Evolutionary conservation across 1,140 invertebrate species (phyloP).

Genomic region (Scaptodrosophila lebanonensis): DNA sequence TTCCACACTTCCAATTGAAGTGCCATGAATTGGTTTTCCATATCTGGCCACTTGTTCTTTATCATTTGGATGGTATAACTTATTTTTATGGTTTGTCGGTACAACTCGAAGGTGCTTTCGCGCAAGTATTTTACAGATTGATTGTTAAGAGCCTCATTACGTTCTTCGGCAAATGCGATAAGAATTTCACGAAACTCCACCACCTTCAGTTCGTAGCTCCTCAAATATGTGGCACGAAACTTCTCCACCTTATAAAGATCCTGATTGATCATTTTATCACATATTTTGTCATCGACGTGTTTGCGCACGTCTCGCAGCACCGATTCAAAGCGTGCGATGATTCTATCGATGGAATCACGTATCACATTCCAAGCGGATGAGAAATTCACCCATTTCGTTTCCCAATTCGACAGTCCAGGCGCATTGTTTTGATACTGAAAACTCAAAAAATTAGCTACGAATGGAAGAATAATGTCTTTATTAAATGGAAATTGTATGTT

Average conservation of each 20-base stretch:
- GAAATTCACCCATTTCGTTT: conserved; percentile 18
- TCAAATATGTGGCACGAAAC: conserved; percentile 13
- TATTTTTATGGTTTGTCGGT: conserved; percentile 1
- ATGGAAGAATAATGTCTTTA: not conserved
- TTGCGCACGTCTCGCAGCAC: conserved; percentile 2
- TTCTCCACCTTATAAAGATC: conserved; percentile 3
- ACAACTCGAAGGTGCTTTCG: not conserved
- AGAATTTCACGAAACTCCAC: not conserved
- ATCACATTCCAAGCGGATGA: not conserved
- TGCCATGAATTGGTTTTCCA: conserved; percentile 22
- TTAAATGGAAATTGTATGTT: conserved; percentile 5
- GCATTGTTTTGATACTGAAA: conserved; percentile 6
- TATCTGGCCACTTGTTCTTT: not conserved
- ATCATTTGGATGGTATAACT: not conserved
- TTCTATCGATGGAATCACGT: not conserved
- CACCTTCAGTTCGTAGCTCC: not conserved
- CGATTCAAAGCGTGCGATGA: conserved; percentile 12
- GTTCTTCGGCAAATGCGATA: not conserved
- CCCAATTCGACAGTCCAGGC: conserved; percentile 17
- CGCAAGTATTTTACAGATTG: not conserved
- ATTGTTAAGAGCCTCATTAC: conserved; percentile 3
- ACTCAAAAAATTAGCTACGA: not conserved
- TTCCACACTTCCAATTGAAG: too few species aligned
- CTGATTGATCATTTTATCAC: not conserved
- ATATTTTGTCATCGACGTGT: not conserved